Percentiles rank a stretch among this genome's conserved stretches.
Evolutionary conservation across 1,140 invertebrate genomes (phyloP).

Genomic region (Littorina saxatilis): DNA sequence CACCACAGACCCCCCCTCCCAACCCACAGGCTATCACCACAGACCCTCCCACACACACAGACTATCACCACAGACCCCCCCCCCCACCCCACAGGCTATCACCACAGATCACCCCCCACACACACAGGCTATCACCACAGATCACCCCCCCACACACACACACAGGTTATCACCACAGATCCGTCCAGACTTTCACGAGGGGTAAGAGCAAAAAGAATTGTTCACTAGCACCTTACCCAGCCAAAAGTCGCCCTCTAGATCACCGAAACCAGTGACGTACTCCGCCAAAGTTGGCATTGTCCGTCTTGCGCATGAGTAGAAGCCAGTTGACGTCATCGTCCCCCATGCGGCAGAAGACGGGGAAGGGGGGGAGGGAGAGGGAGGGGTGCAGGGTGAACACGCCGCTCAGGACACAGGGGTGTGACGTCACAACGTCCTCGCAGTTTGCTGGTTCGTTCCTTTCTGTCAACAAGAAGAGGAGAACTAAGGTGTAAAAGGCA

Average conservation of each 20-base stretch:
- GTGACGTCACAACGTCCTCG: not conserved
- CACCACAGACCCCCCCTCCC: too few species aligned
- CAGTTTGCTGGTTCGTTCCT: not conserved
- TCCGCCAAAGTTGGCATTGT: conserved; percentile 2
- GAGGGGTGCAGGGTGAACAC: conserved; percentile 9
- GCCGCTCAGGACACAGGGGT: not conserved
- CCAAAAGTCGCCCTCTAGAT: not conserved
- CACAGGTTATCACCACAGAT: too few species aligned
- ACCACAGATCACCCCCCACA: too few species aligned
- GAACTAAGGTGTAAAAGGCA: too few species aligned
- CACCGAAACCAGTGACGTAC: not conserved
- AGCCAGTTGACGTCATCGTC: conserved; percentile 13
- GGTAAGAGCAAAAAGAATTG: too few species aligned
- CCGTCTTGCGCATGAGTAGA: not conserved
- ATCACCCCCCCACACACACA: too few species aligned
- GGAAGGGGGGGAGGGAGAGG: not conserved
- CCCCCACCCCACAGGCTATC: too few species aligned
- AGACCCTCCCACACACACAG: too few species aligned
- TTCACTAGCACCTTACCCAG: not conserved
- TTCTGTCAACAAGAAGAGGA: not conserved
- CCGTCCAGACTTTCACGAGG: too few species aligned
- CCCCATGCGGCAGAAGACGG: not conserved
- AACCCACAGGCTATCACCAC: too few species aligned
- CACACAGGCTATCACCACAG: too few species aligned
- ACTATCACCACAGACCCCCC: too few species aligned